Conservation (phyloP, 1,140 invertebrate species). For the Cydia pomonella region DNA sequence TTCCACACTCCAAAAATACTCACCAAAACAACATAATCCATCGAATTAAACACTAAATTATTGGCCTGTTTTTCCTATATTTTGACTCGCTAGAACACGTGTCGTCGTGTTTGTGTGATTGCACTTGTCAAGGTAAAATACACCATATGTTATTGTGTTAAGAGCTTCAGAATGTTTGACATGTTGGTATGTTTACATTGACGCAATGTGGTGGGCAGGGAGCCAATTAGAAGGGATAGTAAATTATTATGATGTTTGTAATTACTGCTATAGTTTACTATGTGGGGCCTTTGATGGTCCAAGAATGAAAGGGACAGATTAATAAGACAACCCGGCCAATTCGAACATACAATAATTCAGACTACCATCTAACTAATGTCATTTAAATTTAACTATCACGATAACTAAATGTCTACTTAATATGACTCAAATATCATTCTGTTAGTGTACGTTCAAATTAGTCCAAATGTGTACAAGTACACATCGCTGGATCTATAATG, state of each 20-base stretch:
- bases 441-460: too few species aligned
- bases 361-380: too few species aligned
- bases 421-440: too few species aligned
- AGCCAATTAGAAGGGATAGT: constrained; percentile 11
- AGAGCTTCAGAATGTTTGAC: background rate
- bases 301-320: background rate
- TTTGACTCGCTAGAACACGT: background rate
- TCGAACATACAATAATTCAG: too few species aligned
- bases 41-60: background rate
- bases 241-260: background rate
- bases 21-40: background rate
- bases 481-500: too few species aligned
- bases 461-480: too few species aligned
- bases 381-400: too few species aligned
- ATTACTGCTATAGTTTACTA: background rate
- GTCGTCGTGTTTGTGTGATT: background rate
- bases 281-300: background rate
- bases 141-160: background rate
- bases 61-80: background rate
- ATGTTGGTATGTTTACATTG: constrained; percentile 1
- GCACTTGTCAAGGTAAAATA: background rate
- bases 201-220: constrained; percentile 9
- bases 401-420: too few species aligned
- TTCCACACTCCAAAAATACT: constrained; percentile 5
- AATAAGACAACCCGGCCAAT: too few species aligned